Evolutionary conservation across 2,888 invertebrate species (phyloP).

Genomic region (Brachypalpus laphriformis): DNA sequence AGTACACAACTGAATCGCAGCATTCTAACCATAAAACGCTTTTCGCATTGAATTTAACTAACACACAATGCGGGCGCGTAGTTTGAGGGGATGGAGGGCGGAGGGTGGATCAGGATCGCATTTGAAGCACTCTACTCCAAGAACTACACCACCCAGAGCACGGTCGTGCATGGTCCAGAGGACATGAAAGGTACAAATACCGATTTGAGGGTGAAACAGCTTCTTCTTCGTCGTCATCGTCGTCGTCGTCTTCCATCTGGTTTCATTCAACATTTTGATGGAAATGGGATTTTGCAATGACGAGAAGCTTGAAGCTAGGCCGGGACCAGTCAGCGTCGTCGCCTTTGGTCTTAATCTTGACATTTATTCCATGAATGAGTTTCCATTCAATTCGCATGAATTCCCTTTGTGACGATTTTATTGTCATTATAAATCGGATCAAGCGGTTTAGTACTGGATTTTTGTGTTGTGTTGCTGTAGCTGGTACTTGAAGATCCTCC

Average conservation of each 20-base stretch:
- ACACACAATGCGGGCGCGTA: slow-evolving; percentile 60
- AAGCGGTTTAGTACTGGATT: slow-evolving; percentile 62
- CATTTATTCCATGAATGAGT: slow-evolving; percentile 74
- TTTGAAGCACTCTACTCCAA: slow-evolving; percentile 47
- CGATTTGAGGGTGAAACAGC: slow-evolving; percentile 46
- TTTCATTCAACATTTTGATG: slow-evolving; percentile 60
- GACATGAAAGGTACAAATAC: slow-evolving; percentile 71
- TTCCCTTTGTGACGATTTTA: slow-evolving; percentile 72
- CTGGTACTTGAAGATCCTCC: slow-evolving; percentile 15
- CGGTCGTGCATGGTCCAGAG: slow-evolving; percentile 63
- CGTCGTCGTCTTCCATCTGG: slow-evolving; percentile 42
- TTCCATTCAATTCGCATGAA: slow-evolving; percentile 73
- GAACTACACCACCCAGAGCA: slow-evolving; percentile 33
- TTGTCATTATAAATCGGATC: slow-evolving; percentile 74
- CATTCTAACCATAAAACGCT: slow-evolving; percentile 64
- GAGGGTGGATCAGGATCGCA: slow-evolving; percentile 8
- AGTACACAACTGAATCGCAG: slow-evolving; percentile 67
- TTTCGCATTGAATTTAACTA: slow-evolving; percentile 71
- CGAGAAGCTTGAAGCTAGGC: slow-evolving; percentile 26
- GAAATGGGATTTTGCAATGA: slow-evolving; percentile 66
- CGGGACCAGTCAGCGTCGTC: slow-evolving; percentile 31
- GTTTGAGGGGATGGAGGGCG: not conserved
- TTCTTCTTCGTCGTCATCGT: slow-evolving; percentile 28
- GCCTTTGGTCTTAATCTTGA: slow-evolving; percentile 74
- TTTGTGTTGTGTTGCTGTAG: slow-evolving; percentile 14